phyloP scores from a whole-genome alignment of 2,888 invertebrate species.

The Tenthredo mesomela region DNA sequence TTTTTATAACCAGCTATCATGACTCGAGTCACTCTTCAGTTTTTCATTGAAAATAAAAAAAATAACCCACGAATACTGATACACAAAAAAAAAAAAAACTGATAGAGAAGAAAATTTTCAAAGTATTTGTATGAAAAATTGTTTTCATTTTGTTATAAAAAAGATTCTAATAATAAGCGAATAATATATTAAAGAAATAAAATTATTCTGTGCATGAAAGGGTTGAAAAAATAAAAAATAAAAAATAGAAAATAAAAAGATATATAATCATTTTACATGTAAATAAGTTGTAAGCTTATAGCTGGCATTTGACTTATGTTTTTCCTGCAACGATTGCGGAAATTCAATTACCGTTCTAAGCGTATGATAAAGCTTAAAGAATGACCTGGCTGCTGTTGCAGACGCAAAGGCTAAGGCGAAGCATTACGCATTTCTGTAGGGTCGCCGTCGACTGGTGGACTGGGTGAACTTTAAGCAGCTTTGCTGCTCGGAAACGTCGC shows the following conservation, averaged over 20 bases:
- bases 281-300: constrained; percentile 3
- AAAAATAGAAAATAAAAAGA: no score
- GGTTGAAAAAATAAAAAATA: neutral
- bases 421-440: constrained; percentile 17
- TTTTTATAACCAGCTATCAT: neutral
- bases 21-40: neutral
- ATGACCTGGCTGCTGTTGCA: constrained; percentile 7
- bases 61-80: no score
- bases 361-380: constrained; percentile 9
- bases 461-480: constrained; percentile 30
- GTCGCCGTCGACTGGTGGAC: neutral
- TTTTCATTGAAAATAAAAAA: neutral
- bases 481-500: neutral
- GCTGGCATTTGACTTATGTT: neutral
- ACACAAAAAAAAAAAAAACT: no score
- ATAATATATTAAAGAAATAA: no score
- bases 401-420: constrained; percentile 1
- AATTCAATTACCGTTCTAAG: constrained; percentile 31
- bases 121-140: no score
- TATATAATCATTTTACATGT: neutral
- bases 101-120: no score
- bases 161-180: no score
- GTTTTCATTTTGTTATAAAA: no score
- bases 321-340: neutral
- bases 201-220: neutral